phyloP scores from a whole-genome alignment of 1,140 invertebrate genomes.

The Artemia franciscana region DNA sequence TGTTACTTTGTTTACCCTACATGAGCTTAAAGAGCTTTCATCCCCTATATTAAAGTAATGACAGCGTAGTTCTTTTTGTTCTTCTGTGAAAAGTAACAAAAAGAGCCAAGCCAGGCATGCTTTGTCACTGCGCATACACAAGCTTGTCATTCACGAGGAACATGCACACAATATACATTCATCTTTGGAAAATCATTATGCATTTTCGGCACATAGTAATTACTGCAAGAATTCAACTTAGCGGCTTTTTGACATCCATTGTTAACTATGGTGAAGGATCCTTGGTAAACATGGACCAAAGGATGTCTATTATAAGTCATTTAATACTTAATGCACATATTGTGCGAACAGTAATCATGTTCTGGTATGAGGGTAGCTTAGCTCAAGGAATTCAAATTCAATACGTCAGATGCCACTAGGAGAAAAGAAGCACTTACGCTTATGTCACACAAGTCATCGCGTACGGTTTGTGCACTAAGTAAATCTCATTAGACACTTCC shows the following conservation, averaged over 20 bases:
- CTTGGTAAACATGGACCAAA: not conserved
- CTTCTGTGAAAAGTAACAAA: not conserved
- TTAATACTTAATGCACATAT: not conserved
- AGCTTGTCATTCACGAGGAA: not conserved
- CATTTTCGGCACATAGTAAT: not conserved
- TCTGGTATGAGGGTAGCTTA: not conserved
- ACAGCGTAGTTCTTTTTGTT: not conserved
- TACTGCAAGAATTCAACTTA: not conserved
- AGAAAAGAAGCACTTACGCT: too few relatives aligned
- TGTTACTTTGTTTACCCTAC: too few relatives aligned
- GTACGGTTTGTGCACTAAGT: too few relatives aligned
- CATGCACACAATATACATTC: not conserved
- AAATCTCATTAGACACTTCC: too few relatives aligned
- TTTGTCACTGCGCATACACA: not conserved
- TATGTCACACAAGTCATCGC: too few relatives aligned
- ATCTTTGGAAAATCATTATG: not conserved
- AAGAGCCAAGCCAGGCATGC: not conserved
- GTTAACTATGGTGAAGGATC: not conserved
- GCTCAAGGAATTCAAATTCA: too few relatives aligned
- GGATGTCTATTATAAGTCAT: not conserved
- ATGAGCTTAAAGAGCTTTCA: too few relatives aligned
- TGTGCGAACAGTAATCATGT: not conserved
- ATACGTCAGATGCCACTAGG: too few relatives aligned
- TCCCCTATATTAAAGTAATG: not conserved
- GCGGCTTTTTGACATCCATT: not conserved